A percentile compares a stretch with the other conserved stretches of the same genome.
These are phyloP conservation scores for Meganola albula DNA, from an alignment of 2,888 invertebrate species.

Conservation along the genomic window DNA sequence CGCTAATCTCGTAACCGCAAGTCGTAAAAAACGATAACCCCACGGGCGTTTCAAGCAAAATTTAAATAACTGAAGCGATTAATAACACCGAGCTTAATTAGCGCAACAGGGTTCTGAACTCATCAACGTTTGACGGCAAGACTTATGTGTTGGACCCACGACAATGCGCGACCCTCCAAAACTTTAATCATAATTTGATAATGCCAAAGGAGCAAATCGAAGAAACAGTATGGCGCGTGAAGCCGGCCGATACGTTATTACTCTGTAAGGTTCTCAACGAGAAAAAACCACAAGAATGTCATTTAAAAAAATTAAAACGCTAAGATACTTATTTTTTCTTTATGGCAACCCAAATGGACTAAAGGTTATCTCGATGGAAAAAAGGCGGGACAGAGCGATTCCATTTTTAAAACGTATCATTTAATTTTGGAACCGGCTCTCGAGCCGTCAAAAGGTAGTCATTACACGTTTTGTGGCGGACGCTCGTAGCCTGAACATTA, in stretches of 20 bases:
- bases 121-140: conserved; percentile 57
- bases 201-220: conserved; percentile 47
- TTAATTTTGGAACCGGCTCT: conserved; percentile 77
- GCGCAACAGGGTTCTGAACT: conserved; percentile 52
- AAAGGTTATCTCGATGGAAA: conserved; percentile 75
- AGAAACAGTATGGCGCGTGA: conserved; percentile 50
- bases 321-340: conserved; percentile 68
- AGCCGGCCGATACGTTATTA: conserved; percentile 62
- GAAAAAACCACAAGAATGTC: conserved; percentile 76
- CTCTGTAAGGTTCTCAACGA: conserved; percentile 63
- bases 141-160: conserved; percentile 48
- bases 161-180: conserved; percentile 48
- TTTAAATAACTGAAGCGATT: conserved; percentile 69
- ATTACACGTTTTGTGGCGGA: conserved; percentile 72
- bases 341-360: conserved; percentile 71
- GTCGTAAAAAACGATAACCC: conserved; percentile 61
- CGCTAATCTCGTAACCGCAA: conserved; percentile 63
- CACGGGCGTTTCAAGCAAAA: conserved; percentile 50
- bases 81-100: conserved; percentile 64
- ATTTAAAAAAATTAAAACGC: conserved; percentile 75
- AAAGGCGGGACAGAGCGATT: conserved; percentile 76
- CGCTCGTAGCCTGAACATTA: conserved; percentile 62
- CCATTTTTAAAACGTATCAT: conserved; percentile 78
- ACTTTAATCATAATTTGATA: conserved; percentile 46
- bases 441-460: conserved; percentile 76